Base-by-base conservation (phyloP, 2,888 invertebrate genomes). In the Torymus auratus region DNA sequence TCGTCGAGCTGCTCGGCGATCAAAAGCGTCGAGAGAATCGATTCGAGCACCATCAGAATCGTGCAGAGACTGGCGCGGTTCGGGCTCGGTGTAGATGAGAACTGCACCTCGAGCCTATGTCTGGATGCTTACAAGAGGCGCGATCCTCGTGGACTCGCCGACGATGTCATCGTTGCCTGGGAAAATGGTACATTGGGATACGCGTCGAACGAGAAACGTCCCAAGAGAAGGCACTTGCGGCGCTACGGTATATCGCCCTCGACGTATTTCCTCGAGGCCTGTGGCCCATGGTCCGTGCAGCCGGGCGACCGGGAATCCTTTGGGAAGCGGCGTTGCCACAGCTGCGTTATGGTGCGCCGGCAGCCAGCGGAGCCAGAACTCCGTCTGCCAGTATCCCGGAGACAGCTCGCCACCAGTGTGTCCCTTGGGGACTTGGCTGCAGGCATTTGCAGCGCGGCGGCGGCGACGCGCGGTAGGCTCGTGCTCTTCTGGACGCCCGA, bases 401-500 rank as follows among this genome's bases (percentile, higher is more conserved):
- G 91, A 77, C 92, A 92, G 78, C 83, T 93, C 28, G 85, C 91
- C 0, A 86, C 92, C 4, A 91, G 92, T 17, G 87, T 92, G 12
- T 93, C 93, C 1, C 90, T 90, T 82, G 91, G 91, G 41, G 87
- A 78, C 2, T 20, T 82, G 7, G 61, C 13, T 60, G 7, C n/a
- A n/a, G n/a, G n/a, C n/a, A n/a, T 41, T 41, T 41, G 28, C 2
- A 62, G 14, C 4, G 2, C 28, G 3, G 53, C 83, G 0, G 71
- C 85, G 0, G 72, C 84, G 3, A 82, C 84, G 2, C 85, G 84
- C 83, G 87, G 88, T 28, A 91, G 91, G 0, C 88, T 92, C 0
- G 86, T 92, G 17, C 87, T 92, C 4, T 93, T 93, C 84, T 93
- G 93, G 93, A 93, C 93, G 0, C 92, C 93, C 0, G 92, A 92